Evolutionary conservation across 2,888 invertebrate species (phyloP).

Genomic region (Papilio protenor): DNA sequence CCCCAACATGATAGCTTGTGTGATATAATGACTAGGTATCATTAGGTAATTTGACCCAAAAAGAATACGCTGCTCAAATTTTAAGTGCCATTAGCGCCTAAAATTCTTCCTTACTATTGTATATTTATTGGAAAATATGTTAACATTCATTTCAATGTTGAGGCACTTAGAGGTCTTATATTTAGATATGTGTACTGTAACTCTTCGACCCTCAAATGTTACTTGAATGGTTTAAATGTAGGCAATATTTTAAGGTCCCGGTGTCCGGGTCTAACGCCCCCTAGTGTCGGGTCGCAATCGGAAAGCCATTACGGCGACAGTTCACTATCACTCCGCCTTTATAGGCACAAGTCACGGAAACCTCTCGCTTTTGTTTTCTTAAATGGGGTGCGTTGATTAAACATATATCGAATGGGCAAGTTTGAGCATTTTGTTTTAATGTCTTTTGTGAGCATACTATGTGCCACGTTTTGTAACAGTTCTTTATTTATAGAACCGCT

Average conservation of each 20-base stretch:
- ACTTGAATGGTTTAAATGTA: conserved; percentile 42
- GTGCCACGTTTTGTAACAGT: not conserved
- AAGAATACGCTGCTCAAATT: not conserved
- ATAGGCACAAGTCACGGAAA: conserved; percentile 51
- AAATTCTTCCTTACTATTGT: not conserved
- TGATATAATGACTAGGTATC: not conserved
- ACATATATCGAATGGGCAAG: not conserved
- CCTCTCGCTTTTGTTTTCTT: conserved; percentile 46
- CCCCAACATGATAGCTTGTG: conserved; percentile 11
- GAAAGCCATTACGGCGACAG: conserved; percentile 67
- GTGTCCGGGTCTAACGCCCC: conserved; percentile 35
- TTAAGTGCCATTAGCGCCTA: not conserved
- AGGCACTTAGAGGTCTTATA: not conserved
- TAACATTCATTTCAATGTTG: not conserved
- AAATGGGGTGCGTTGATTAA: conserved; percentile 47
- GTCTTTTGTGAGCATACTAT: not conserved
- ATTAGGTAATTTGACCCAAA: not conserved
- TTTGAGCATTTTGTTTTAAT: not conserved
- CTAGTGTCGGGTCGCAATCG: conserved; percentile 62
- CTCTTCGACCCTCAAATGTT: conserved; percentile 23
- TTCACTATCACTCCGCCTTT: conserved; percentile 40
- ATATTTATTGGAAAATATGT: not conserved
- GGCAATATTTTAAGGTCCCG: conserved; percentile 48
- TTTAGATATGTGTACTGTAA: conserved; percentile 19
- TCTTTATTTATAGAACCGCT: not conserved